Evolutionary conservation across 2,888 invertebrate genomes (phyloP).

Genomic region (Galerucella nymphaeae): DNA sequence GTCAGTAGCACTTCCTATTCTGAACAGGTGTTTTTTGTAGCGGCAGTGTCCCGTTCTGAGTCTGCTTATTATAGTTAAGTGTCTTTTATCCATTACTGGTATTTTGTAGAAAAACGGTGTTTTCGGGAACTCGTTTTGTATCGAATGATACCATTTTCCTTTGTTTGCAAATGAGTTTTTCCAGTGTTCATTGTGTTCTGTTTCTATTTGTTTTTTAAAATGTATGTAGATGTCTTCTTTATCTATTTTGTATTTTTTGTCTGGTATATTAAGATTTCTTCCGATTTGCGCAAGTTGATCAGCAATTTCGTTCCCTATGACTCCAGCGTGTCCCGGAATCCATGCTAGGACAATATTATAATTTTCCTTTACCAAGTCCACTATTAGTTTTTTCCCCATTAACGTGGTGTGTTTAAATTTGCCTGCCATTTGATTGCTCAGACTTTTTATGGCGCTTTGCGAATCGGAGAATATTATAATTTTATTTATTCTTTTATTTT

Average conservation of each 20-base stretch:
- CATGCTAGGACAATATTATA: constrained; percentile 11
- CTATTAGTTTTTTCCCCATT: neutral
- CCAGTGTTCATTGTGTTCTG: neutral
- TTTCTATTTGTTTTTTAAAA: neutral
- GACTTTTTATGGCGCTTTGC: constrained; percentile 17
- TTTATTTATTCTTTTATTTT: constrained; percentile 10
- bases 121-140: neutral
- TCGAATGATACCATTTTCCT: neutral
- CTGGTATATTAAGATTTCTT: constrained; percentile 1
- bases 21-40: neutral
- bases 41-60: neutral
- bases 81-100: neutral
- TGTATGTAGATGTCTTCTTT: constrained; percentile 1
- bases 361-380: constrained; percentile 9
- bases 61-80: neutral
- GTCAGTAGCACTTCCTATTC: too few species aligned
- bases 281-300: constrained; percentile 24
- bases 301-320: constrained; percentile 18
- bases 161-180: neutral
- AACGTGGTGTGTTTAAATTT: neutral
- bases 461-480: constrained; percentile 21
- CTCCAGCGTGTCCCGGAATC: constrained; percentile 20
- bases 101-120: neutral
- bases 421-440: neutral
- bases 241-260: neutral